Base-by-base conservation (phyloP, 2,113 vertebrate species). In the Cygnus atratus region DNA sequence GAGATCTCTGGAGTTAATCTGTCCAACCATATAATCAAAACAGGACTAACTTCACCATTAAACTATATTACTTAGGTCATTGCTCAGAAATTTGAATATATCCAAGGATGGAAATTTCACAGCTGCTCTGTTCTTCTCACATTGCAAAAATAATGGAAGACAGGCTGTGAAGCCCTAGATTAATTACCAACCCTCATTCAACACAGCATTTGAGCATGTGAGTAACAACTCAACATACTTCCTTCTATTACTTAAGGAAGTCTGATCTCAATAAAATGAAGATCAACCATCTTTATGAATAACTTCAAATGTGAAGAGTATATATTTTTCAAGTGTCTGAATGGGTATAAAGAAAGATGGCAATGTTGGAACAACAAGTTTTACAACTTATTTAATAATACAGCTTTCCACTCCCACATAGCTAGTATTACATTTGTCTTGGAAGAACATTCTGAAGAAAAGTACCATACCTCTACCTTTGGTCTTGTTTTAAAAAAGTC, bases 391-490 rank as follows among this genome's bases (percentile, higher is more conserved):
- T 55, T 24, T 59, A 17, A 54, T 57, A 61, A 59, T 26, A 65
- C 4, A 25, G 41, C 35, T 83, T 84, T 50, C n/a, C 41, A 70
- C 12, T 77, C 46, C 41, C 41, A 74, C 25, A 20, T 22, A 21
- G 13, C 25, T 76, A 83, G 39, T 72, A 20, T 39, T n/a, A 41
- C 6, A 8, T 39, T 43, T 83, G 75, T 68, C 21, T 83, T 57
- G 57, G 44, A 74, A 83, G 19, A 87, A n/a, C 22, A 63, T 78
- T 93, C 16, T 75, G 26, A 87, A 95, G 39, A 68, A 68, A 92
- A n/a, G 58, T 25, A 75, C 59, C 21, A 37, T 98, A 99, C 99
- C 99, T 99, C 98, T 44, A 97, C 84, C 88, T 98, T 99, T 68
- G 97, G 96, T 76, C 98, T 98, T 84, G 98, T 95, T 90, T 97